phyloP scores from a whole-genome alignment of 1,140 invertebrate genomes.

The Drosophila tani region DNA sequence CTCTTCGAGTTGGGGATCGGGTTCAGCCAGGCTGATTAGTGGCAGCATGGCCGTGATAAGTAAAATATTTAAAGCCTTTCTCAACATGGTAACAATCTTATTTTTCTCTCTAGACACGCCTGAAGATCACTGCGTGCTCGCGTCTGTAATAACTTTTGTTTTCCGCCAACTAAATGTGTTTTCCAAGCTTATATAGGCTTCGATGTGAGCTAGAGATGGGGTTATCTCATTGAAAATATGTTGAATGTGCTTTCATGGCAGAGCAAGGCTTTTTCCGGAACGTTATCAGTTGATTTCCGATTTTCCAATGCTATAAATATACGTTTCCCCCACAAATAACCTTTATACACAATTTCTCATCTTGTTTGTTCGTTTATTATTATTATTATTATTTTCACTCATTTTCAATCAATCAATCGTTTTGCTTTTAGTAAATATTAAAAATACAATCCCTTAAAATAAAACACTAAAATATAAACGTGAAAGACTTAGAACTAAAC shows the following conservation, averaged over 20 bases:
- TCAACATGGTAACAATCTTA: conserved; percentile 3
- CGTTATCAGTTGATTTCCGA: conserved; percentile 61
- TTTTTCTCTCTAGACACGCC: conserved; percentile 48
- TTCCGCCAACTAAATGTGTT: not conserved
- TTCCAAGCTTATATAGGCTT: conserved; percentile 47
- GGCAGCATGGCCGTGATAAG: conserved; percentile 9
- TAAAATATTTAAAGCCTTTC: not conserved
- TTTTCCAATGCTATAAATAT: not conserved
- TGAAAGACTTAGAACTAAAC: conserved; percentile 54
- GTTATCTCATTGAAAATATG: conserved; percentile 55
- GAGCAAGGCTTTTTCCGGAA: conserved; percentile 36
- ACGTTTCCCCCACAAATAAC: not conserved
- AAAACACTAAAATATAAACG: conserved; percentile 52
- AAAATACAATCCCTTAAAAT: conserved; percentile 27
- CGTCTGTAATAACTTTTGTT: conserved; percentile 50
- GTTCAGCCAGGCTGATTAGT: conserved; percentile 10
- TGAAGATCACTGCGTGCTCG: conserved; percentile 69
- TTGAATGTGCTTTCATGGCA: conserved; percentile 19
- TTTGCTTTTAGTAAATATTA: conserved; percentile 18
- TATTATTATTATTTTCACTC: conserved; percentile 58
- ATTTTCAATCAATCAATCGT: conserved; percentile 18
- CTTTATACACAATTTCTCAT: not conserved
- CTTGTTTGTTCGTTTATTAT: conserved; percentile 52
- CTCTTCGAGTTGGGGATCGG: not conserved
- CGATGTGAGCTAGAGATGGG: conserved; percentile 1